Base-by-base conservation (phyloP, 2,113 vertebrate genomes). In the Salvator merianae region DNA sequence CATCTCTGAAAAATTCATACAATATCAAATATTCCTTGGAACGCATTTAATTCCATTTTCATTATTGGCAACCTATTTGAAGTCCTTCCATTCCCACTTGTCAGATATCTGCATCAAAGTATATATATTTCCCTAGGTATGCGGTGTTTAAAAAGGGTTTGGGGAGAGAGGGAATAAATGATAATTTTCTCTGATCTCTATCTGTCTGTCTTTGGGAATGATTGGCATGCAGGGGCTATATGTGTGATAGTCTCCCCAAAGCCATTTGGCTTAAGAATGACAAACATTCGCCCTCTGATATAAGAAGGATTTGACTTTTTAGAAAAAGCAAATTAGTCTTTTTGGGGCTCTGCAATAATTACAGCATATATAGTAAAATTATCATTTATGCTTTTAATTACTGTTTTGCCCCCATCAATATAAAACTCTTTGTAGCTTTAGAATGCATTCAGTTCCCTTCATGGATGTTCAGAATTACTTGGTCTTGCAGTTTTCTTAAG, bases 41-140 rank as follows among this genome's bases (percentile, higher is more conserved):
- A 70, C 13, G 10, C 24, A 84, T 81, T 84, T 71, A 88, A 72
- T 40, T 22, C 50, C 53, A 71, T 81, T 79, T 62, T 82, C 77
- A 66, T 84, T 81, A 36, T 72, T 65, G 55, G 20, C 6, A 30
- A 43, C 10, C 12, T 63, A 38, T 65, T 84, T 77, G 28, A 63
- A 65, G 81, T 50, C 84, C 72, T 34, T 34, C 32, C n/a, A 63
- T 82, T 73, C 75, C 43, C 24, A 7, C 26, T 55, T 81, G 69
- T 77, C 74, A 28, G 78, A 77, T 6, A 69, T 66, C 38, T 82
- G 3, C 36, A 2, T 71, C 36, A 4, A 34, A 13, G 43, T 77
- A 28, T 40, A 28, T 40, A 13, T 40, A 18, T 32, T 26, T 38
- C 59, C 81, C 30, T 43, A 59, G 28, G 22, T 32, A 18, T 30